Conservation (phyloP, 2,797 vertebrate genomes). For the Decapterus maruadsi region DNA sequence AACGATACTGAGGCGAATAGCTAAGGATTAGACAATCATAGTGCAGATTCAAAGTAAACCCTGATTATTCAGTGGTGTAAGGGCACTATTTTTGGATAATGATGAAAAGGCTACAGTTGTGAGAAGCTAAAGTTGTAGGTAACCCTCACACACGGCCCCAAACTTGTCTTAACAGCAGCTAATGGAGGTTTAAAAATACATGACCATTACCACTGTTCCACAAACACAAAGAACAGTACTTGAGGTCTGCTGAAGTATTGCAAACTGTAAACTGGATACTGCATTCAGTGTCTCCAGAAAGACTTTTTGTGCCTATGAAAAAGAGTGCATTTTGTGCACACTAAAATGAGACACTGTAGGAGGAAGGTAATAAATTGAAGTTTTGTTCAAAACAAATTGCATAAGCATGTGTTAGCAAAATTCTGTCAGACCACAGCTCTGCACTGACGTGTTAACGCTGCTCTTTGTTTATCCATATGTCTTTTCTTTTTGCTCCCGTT, state of each 20-base stretch:
- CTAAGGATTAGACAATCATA: conserved; percentile 34
- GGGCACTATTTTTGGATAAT: conserved; percentile 43
- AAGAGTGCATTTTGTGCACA: neutral
- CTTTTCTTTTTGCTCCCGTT: neutral
- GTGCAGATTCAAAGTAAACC: conserved; percentile 36
- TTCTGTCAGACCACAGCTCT: neutral
- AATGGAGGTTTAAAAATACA: neutral
- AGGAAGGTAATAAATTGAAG: neutral
- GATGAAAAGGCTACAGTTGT: conserved; percentile 42
- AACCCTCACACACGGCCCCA: neutral
- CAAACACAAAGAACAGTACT: neutral
- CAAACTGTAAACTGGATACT: neutral
- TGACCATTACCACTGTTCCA: neutral
- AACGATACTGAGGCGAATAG: conserved; percentile 45
- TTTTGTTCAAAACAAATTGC: conserved; percentile 21
- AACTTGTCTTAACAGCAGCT: neutral
- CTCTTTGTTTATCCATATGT: conserved; percentile 6
- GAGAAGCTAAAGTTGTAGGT: conserved; percentile 7
- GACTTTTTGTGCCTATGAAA: neutral
- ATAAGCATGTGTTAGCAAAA: neutral
- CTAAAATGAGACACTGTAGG: neutral
- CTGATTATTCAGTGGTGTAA: conserved; percentile 40
- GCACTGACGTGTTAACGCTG: conserved; percentile 4
- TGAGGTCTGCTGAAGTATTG: neutral
- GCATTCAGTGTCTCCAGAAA: neutral